Conservation (phyloP, 2,797 vertebrate species). For the Brachymystax lenok region DNA sequence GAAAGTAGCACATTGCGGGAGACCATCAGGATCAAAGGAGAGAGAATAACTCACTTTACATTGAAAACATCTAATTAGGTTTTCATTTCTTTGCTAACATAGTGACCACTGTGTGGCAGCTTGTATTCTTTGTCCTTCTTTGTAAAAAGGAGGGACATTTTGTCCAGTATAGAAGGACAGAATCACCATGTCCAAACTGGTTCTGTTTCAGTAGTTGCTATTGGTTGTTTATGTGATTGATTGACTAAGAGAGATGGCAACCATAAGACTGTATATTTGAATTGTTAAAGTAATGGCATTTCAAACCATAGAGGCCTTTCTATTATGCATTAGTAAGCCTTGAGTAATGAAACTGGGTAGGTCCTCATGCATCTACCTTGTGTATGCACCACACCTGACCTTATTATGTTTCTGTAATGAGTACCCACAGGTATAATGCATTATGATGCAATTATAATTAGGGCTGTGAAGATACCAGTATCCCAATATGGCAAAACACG, state of each 20-base stretch:
- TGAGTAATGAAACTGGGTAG: background rate
- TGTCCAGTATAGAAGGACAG: slow-evolving; percentile 17
- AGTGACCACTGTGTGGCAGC: slow-evolving; percentile 65
- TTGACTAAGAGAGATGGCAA: background rate
- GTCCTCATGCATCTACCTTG: background rate
- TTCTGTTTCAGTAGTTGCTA: too few relatives aligned
- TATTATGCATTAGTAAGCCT: background rate
- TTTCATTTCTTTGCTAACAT: slow-evolving; percentile 70
- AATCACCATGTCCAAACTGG: background rate
- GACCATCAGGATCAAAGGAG: background rate
- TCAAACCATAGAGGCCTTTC: background rate
- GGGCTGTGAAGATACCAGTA: background rate
- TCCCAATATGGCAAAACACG: too few relatives aligned
- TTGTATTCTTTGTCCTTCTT: slow-evolving; percentile 60
- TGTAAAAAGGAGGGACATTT: slow-evolving; percentile 63
- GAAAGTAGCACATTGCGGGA: background rate
- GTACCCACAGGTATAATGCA: background rate
- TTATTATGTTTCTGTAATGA: background rate
- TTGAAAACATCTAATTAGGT: slow-evolving; percentile 74
- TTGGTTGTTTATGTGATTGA: background rate
- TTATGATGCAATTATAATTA: background rate
- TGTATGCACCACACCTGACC: background rate
- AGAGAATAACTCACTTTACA: slow-evolving; percentile 64
- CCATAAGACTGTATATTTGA: background rate
- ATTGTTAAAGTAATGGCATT: background rate